phyloP scores from a whole-genome alignment of 2,888 invertebrate genomes.

The Creontiades dilutus region DNA sequence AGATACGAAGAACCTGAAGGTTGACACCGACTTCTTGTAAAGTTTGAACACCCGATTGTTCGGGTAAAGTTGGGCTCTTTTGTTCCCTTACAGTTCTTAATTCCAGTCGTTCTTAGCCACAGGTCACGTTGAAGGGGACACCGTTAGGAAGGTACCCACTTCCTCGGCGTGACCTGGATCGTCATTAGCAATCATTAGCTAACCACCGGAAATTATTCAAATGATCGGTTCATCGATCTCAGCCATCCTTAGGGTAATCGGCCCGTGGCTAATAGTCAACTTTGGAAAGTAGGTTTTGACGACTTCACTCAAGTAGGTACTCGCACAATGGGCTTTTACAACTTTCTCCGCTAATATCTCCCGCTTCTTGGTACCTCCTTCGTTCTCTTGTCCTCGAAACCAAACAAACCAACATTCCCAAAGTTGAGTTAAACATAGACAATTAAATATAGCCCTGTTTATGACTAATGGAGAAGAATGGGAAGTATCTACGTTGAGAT shows the following conservation, averaged over 20 bases:
- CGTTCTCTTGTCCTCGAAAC: constrained; percentile 20
- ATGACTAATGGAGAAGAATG: no score
- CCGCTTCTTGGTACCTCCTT: not conserved
- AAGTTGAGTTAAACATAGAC: no score
- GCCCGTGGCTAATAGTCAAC: constrained; percentile 5
- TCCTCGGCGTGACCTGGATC: not conserved
- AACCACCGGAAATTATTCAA: constrained; percentile 29
- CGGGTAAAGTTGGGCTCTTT: no score
- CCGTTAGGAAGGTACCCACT: not conserved
- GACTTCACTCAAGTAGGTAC: not conserved
- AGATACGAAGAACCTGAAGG: no score
- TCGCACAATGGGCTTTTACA: not conserved
- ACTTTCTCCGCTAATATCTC: constrained; percentile 37
- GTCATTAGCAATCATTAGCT: not conserved
- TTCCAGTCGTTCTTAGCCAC: no score
- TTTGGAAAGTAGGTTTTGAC: constrained; percentile 39
- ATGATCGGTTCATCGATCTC: not conserved
- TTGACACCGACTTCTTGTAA: no score
- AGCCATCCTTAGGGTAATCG: not conserved
- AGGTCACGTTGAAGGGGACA: not conserved
- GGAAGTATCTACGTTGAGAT: no score
- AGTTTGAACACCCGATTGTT: no score
- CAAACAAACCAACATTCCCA: no score
- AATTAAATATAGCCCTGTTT: no score
- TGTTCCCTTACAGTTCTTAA: no score